These are phyloP conservation scores for Mechanitis mazaeus DNA, from an alignment of 2,888 invertebrate species.

Conservation along the genomic window DNA sequence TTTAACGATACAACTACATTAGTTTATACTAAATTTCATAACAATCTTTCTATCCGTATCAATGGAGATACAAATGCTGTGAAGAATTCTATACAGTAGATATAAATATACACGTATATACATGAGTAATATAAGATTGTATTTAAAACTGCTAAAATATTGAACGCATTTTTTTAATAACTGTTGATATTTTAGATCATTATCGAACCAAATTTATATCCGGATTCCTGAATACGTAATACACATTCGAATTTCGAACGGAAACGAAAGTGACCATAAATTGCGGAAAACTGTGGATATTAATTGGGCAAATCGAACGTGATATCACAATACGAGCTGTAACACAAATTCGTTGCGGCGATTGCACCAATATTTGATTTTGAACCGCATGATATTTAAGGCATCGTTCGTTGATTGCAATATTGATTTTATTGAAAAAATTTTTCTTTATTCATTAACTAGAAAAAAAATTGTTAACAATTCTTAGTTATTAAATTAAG, in stretches of 20 bases:
- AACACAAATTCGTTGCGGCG: conserved; percentile 4
- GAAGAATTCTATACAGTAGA: too few species aligned
- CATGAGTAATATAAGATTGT: neutral
- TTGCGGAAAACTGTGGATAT: conserved; percentile 23
- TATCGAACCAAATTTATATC: neutral
- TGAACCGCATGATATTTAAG: conserved; percentile 1
- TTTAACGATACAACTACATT: too few species aligned
- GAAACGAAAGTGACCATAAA: conserved; percentile 21
- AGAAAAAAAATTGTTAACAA: neutral
- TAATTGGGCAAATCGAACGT: conserved; percentile 26
- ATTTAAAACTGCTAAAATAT: too few species aligned
- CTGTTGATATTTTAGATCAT: neutral
- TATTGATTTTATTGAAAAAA: neutral
- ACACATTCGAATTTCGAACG: conserved; percentile 6
- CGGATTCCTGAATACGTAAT: neutral
- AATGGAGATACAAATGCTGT: too few species aligned
- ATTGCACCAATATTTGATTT: conserved; percentile 2
- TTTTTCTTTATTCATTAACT: neutral
- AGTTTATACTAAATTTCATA: too few species aligned
- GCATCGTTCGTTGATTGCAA: neutral
- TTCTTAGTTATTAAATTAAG: neutral
- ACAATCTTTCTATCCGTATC: too few species aligned
- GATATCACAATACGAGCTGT: conserved; percentile 5
- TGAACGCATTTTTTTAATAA: too few species aligned
- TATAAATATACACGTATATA: too few species aligned